phyloP scores from a whole-genome alignment of 2,113 vertebrate genomes.

The Salvelinus sp. region DNA sequence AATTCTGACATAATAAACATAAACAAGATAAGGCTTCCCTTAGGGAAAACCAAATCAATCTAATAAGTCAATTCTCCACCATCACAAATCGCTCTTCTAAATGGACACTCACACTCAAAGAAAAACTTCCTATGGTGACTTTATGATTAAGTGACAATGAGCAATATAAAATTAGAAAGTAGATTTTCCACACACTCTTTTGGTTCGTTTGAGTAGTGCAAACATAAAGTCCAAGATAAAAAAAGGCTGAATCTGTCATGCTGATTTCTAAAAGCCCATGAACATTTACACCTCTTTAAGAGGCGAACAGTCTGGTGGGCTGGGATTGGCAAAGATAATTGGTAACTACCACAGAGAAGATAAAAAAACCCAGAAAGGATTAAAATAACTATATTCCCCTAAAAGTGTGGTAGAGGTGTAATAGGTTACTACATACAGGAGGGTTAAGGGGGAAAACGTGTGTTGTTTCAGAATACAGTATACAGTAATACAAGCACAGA shows the following conservation, averaged over 20 bases:
- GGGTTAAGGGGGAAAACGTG: too few species aligned
- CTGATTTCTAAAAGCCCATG: background rate
- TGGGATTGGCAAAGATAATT: background rate
- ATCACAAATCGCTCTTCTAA: background rate
- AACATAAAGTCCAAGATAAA: too few species aligned
- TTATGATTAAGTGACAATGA: background rate
- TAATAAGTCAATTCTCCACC: background rate
- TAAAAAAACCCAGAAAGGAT: too few species aligned
- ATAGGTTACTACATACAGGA: too few species aligned
- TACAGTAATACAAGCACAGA: too few species aligned
- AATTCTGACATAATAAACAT: conserved; percentile 16
- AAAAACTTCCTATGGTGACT: background rate
- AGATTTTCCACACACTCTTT: background rate
- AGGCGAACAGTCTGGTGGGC: background rate
- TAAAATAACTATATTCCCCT: too few species aligned
- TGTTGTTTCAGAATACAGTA: too few species aligned
- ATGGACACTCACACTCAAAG: background rate
- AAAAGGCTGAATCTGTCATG: background rate
- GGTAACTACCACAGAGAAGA: background rate
- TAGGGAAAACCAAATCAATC: background rate
- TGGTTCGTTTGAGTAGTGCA: background rate
- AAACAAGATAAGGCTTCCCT: conserved; percentile 17
- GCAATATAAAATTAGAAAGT: background rate
- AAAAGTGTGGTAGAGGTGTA: too few species aligned
- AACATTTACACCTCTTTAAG: background rate